phyloP scores from a whole-genome alignment of 2,113 vertebrate genomes.

The Axis porcinus region DNA sequence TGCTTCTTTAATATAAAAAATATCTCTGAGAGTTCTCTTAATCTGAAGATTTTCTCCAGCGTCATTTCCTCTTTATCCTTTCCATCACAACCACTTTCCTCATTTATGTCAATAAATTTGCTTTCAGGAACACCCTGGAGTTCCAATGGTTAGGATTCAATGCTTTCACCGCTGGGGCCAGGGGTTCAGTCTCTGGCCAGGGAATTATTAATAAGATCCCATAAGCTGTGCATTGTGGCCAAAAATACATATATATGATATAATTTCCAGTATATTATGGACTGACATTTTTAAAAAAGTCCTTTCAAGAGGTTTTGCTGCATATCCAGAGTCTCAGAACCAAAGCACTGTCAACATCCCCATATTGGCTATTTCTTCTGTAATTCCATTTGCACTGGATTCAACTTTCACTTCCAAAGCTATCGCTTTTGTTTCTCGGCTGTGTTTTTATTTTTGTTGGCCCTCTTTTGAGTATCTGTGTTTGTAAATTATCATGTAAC shows the following conservation, averaged over 20 bases:
- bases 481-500: neutral
- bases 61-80: neutral
- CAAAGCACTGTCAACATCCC: neutral
- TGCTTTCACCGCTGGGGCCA: neutral
- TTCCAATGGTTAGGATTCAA: neutral
- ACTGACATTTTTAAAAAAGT: neutral
- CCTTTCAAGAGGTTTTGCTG: neutral
- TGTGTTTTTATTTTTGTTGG: neutral
- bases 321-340: neutral
- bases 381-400: neutral
- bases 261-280: neutral
- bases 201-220: neutral
- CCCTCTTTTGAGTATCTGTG: neutral
- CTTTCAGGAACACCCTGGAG: neutral
- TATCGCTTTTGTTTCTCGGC: neutral
- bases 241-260: neutral
- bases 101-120: neutral
- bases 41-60: neutral
- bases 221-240: neutral
- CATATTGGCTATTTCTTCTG: neutral
- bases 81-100: neutral
- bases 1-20: neutral
- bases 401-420: neutral
- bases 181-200: neutral
- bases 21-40: neutral